Conservation (phyloP, 1,140 invertebrate species). For the Philaenus spumarius region DNA sequence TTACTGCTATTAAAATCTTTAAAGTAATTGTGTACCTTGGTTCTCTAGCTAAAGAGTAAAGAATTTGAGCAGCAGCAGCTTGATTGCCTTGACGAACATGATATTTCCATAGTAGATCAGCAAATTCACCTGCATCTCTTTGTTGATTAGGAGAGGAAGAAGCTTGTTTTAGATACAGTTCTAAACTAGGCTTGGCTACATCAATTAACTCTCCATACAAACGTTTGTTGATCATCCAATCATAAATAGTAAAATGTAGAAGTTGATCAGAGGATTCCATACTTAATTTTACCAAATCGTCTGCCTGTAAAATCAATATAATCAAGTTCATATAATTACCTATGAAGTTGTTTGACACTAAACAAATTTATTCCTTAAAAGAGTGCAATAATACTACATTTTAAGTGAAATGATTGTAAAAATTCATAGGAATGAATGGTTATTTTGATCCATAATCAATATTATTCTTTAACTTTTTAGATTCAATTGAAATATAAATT, state of each 20-base stretch:
- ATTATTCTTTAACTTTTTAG: too few relatives aligned
- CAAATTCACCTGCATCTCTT: constrained; percentile 46
- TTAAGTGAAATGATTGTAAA: too few relatives aligned
- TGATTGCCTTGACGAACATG: constrained; percentile 91
- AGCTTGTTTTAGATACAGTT: constrained; percentile 28
- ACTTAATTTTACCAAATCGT: constrained; percentile 1
- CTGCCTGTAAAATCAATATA: constrained; percentile 4
- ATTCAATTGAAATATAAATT: too few relatives aligned
- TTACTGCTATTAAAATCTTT: too few relatives aligned
- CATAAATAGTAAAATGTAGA: constrained; percentile 84
- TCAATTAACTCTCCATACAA: constrained; percentile 69
- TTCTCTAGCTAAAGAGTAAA: constrained; percentile 79
- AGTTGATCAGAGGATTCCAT: constrained; percentile 60
- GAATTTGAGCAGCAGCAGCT: constrained; percentile 83
- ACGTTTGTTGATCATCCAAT: constrained; percentile 83
- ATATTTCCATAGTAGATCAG: constrained; percentile 90
- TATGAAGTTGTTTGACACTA: too few relatives aligned
- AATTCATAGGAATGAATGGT: too few relatives aligned
- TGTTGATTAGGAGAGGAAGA: constrained; percentile 19
- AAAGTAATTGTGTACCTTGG: too few relatives aligned
- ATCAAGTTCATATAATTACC: too few relatives aligned
- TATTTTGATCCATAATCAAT: too few relatives aligned
- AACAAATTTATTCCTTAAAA: too few relatives aligned
- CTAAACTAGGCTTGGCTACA: constrained; percentile 67
- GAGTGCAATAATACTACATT: too few relatives aligned